Conservation (phyloP, 2,113 vertebrate genomes). For the Gallinago jamesoni region DNA sequence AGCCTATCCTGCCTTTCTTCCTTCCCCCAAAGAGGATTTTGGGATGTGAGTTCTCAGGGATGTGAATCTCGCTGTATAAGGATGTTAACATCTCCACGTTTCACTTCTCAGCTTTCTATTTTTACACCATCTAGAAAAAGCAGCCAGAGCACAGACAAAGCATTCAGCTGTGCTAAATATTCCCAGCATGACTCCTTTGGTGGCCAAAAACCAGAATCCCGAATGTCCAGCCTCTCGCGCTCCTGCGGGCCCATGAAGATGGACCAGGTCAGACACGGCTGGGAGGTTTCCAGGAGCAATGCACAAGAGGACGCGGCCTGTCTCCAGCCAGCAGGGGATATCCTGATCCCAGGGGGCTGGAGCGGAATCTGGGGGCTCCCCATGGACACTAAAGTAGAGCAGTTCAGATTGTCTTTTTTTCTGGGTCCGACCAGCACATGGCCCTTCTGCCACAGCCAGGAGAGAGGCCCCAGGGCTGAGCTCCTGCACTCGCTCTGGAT, state of each 20-base stretch:
- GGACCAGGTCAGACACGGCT: fast-evolving
- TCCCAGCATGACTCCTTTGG: not conserved
- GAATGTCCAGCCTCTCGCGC: not conserved
- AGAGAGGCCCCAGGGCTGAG: not conserved
- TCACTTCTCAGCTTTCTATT: not conserved
- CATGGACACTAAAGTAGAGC: fast-evolving
- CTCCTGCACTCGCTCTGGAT: not conserved
- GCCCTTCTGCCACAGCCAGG: not conserved
- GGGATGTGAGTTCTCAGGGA: not conserved
- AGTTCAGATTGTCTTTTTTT: not conserved
- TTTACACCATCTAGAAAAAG: not conserved
- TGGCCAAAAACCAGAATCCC: not conserved
- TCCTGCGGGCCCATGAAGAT: not conserved
- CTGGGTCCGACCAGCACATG: fast-evolving
- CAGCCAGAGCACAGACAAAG: not conserved
- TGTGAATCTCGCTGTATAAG: not conserved
- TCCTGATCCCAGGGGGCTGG: not conserved
- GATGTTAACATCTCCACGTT: not conserved
- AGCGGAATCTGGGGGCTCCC: not conserved
- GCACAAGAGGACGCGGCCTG: fast-evolving
- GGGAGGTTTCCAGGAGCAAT: not conserved
- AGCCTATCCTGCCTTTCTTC: not conserved
- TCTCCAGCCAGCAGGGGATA: fast-evolving
- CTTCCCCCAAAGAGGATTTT: not conserved
- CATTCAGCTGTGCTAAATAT: not conserved